Evolutionary conservation across 2,888 invertebrate species (phyloP), one percentile per base, ranked within the genome.

Genomic region (Anoncus sp.): DNA sequence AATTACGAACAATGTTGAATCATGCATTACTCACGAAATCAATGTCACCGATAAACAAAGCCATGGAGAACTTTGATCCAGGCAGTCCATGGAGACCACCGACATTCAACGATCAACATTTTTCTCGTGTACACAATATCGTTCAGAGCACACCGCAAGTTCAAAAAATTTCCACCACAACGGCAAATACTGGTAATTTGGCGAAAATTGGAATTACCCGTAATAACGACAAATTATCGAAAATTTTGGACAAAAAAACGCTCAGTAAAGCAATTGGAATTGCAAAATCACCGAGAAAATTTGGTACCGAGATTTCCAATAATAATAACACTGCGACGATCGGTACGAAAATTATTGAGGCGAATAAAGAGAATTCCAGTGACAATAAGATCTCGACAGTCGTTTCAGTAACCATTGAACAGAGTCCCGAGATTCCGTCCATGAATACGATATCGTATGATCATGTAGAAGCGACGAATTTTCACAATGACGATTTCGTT

Each of bases 141-240:
- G 84, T 85, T 20, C 88, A 88, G 70, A 88, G 88, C 67, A 88
- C 88, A 18, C 88, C 88, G 0, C 85, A 86, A 45, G 75, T 76
- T 2, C 83, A 74, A 2, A 75, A 79, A 20, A 49, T 71, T 27
- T 1, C 43, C 51, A 57, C 20, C 16, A 51, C 43, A 14, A 38
- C 66, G 49, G 65, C 20, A 0, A 76, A 53, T 53, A 67, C 20
- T 3, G 7, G n/a, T 9, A 40, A 20, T 10, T 40, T n/a, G n/a
- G 20, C 22, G 35, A 12, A 55, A 27, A 27, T 3, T 10, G 5
- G 12, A n/a, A 5, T 1, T 18, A 18, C 38, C 24, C 51, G 20
- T 9, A 53, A 12, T 38, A 14, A 51, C 43, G 40, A 43, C 12
- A 24, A 43, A 55, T 27, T 31, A 0, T 12, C 49, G 35, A 5